Base-by-base conservation (phyloP, 1,140 invertebrate species). In the Drosophila melanica region DNA sequence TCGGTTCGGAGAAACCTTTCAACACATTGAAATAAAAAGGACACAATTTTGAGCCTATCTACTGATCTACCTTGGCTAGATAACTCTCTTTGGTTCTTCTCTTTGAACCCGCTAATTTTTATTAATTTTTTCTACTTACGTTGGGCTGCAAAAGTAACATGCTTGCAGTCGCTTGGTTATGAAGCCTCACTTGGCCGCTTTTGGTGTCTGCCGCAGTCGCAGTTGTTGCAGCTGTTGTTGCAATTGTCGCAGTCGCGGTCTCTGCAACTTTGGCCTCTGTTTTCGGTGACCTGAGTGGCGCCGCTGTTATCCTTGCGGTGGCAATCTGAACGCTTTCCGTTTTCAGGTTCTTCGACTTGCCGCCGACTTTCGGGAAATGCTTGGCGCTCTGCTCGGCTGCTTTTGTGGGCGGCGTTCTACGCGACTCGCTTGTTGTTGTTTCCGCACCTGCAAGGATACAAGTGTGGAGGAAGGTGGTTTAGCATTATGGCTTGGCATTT, bases 131-230 rank as follows among this genome's bases (percentile, higher is more conserved):
- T 16, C n/a, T 0, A 23, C 91, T 92, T 80, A 92, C 91, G 78
- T 92, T 91, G 77, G 91, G 91, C 73, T 92, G 91, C 90, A 92
- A 74, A 66, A 92, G 90, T 90, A 92, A 92, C 91, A 92, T 92
- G 87, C 91, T 92, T 92, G 90, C 81, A 66, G 79, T 74, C 76
- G 84, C 81, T 90, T 64, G 84, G 63, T 62, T 86, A 65, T 72
- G 76, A 16, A 74, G 84, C 78, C 89, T 85, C 66, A 84, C 45
- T 75, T 89, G 84, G 84, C 84, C 84, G 67, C 75, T 67, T 80
- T 90, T 90, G 23, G 47, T 55, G 12, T 35, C 42, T 39, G 41
- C 57, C 62, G 64, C 54, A 45, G 79, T 60, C 47, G 75, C 45
- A 65, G 82, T 55, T 65, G 68, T 20, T 71, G 77, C 30, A 68